Base-by-base conservation (phyloP, 2,113 vertebrate species). In the Rhabdornis inornatus region DNA sequence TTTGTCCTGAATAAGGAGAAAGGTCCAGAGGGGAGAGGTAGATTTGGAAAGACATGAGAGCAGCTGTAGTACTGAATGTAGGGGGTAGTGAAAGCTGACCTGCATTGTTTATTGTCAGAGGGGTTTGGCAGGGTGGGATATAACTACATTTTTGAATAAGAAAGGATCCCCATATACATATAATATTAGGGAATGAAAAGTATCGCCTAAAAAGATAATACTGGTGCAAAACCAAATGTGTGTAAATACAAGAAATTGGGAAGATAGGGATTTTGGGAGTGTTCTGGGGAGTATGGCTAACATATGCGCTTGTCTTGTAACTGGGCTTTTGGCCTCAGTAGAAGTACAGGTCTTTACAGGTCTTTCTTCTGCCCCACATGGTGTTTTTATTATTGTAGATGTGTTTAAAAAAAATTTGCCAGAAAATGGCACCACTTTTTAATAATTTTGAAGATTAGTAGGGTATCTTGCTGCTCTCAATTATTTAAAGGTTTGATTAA, bases 131-230 rank as follows among this genome's bases (percentile, higher is more conserved):
- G 14, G 7, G 6, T 72, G 40, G 13, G 40, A 15, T 80, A 13
- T 14, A 63, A 30, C 22, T 33, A 15, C 10, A 2, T 28, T 35
- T 64, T 42, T 35, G 4, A 65, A 14, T 45, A 33, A 40, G 30
- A 71, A 59, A 40, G 20, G 0, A 20, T 10, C 2, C 23, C 3
- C 39, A 56, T 1, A 31, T 55, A 15, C 4, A 37, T 45, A 40
- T 2, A 72, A 27, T 86, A 50, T 55, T 50, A 35, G 20, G 33
- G 20, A 89, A 40, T 50, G 3, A 23, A 50, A 91, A 85, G 10
- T 60, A n/a, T 56, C 1, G 12, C n/a, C 11, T 75, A 37, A 28
- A 42, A 68, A 45, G 42, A 19, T 78, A 63, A 70, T n/a, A 40
- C 3, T 63, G 35, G 19, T 84, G 25, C 28, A 57, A 44, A 66